A percentile compares a stretch with the other conserved stretches of the same genome.
Conservation (phyloP, 2,888 invertebrate genomes). For the Rutpela maculata region DNA sequence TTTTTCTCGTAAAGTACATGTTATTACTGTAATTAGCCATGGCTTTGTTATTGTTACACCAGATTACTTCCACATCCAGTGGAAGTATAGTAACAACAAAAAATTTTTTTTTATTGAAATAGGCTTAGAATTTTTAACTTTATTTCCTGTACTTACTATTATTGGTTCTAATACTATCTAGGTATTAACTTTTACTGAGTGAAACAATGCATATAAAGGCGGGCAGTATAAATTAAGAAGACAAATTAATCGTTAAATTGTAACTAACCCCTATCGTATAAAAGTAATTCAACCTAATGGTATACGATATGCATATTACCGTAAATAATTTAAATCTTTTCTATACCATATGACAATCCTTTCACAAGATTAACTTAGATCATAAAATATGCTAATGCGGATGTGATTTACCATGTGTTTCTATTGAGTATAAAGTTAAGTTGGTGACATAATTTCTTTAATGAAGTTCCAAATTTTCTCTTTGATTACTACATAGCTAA, state of each 20-base stretch:
- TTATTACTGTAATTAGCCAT: no score
- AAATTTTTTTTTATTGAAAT: no score
- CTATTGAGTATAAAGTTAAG: background rate
- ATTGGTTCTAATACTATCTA: no score
- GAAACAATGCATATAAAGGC: background rate
- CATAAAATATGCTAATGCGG: slow-evolving; percentile 7
- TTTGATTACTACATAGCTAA: background rate
- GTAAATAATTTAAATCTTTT: background rate
- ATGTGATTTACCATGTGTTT: slow-evolving; percentile 1
- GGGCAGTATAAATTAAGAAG: background rate
- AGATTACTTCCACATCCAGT: no score
- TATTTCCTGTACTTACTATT: no score
- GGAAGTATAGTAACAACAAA: no score
- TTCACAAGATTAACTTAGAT: background rate
- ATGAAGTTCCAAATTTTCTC: background rate
- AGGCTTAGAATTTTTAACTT: no score
- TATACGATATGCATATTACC: background rate
- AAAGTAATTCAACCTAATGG: background rate
- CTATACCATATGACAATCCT: background rate
- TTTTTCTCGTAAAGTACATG: no score
- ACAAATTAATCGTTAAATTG: background rate
- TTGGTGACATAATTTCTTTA: background rate
- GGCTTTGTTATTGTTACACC: no score
- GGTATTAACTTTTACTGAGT: background rate
- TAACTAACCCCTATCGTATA: background rate